These are phyloP conservation scores for Plotosus lineatus DNA, from an alignment of 2,113 vertebrate species.

Conservation along the genomic window DNA sequence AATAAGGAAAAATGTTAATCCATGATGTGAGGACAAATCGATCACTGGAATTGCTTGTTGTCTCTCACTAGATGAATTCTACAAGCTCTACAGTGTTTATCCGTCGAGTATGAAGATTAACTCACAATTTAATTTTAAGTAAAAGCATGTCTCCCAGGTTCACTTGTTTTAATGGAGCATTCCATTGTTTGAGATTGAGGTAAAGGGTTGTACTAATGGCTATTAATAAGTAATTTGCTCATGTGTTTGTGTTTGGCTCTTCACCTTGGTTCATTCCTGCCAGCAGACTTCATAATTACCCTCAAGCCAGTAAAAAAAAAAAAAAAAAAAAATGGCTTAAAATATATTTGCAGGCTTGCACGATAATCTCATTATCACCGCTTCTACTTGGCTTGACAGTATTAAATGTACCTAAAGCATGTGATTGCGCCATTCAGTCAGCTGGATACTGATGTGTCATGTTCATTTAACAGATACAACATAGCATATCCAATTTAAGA, in stretches of 20 bases:
- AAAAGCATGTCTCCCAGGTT: constrained; percentile 19
- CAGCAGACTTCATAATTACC: constrained; percentile 28
- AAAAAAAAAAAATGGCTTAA: constrained; percentile 2
- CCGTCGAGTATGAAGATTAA: constrained; percentile 27
- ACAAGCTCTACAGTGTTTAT: constrained; percentile 15
- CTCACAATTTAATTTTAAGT: constrained; percentile 32
- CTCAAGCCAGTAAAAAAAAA: constrained; percentile 34
- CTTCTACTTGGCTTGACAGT: constrained; percentile 23
- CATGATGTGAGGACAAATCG: constrained; percentile 27
- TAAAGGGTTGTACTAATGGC: constrained; percentile 21
- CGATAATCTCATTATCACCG: constrained; percentile 29
- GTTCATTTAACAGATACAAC: constrained; percentile 12
- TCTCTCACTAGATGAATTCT: constrained; percentile 23
- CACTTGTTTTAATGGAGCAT: constrained; percentile 9
- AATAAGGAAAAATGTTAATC: constrained; percentile 38
- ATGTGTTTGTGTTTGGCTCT: constrained; percentile 19
- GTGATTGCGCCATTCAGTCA: constrained; percentile 12
- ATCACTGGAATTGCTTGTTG: constrained; percentile 27
- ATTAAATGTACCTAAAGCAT: constrained; percentile 36
- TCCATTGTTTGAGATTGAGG: constrained; percentile 23
- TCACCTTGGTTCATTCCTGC: background rate
- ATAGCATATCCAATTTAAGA: constrained; percentile 19
- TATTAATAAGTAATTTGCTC: constrained; percentile 26
- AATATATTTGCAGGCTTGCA: constrained; percentile 20
- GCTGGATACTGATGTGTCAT: constrained; percentile 1